These are phyloP conservation scores for Bubalus kerabau DNA, from an alignment of 2,113 vertebrate species.

Conservation along the genomic window DNA sequence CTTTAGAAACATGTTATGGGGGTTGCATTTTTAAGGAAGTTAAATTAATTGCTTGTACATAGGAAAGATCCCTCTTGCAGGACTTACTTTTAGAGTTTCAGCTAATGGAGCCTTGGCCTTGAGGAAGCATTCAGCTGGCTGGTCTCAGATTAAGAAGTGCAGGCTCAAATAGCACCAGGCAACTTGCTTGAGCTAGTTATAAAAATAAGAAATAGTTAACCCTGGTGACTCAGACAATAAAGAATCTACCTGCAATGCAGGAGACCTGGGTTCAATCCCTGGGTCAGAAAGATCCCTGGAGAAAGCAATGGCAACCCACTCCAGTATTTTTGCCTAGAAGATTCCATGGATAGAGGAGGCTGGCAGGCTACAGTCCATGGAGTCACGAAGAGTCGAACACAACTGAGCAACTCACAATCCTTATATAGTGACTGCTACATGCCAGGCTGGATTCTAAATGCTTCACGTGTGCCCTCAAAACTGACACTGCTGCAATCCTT, in stretches of 20 bases:
- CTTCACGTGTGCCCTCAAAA: not conserved
- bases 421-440: accelerated
- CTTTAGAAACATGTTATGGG: not conserved
- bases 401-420: accelerated
- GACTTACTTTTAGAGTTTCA: not conserved
- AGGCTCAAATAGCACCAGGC: not conserved
- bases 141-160: not conserved
- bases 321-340: not conserved
- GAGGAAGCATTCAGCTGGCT: not conserved
- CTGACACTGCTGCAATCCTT: not conserved
- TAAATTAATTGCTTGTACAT: not conserved
- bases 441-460: not conserved
- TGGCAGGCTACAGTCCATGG: not conserved
- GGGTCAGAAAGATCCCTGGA: not conserved
- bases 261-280: not conserved
- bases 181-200: not conserved
- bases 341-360: not conserved
- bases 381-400: accelerated
- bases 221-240: not conserved
- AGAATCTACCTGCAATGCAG: not conserved
- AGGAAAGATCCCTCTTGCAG: not conserved
- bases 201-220: not conserved
- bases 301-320: not conserved
- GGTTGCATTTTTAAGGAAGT: not conserved
- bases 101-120: not conserved